Percentiles rank a stretch among this genome's conserved stretches.
Conservation (phyloP, 2,888 invertebrate species). For the Hymenopus coronatus region DNA sequence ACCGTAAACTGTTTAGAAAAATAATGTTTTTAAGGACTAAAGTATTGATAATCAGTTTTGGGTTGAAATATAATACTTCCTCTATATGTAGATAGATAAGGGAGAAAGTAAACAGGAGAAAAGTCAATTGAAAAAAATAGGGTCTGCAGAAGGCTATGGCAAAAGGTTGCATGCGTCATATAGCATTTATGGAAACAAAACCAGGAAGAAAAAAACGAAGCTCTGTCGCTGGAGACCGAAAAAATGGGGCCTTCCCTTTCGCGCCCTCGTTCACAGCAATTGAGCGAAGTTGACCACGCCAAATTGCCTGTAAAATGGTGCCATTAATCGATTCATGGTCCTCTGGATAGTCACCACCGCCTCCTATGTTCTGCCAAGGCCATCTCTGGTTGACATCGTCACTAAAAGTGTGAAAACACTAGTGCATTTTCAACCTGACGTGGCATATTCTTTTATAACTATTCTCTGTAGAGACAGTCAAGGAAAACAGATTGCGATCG, state of each 20-base stretch:
- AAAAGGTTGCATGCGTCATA: not conserved
- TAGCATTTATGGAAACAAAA: not conserved
- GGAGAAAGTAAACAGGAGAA: too few species aligned
- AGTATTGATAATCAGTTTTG: too few species aligned
- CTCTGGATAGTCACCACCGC: not conserved
- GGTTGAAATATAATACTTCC: too few species aligned
- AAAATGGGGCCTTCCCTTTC: not conserved
- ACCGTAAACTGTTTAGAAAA: too few species aligned
- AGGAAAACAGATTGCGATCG: too few species aligned
- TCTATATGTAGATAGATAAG: too few species aligned
- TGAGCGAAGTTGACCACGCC: not conserved
- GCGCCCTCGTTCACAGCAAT: not conserved
- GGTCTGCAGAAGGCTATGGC: not conserved
- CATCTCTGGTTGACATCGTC: not conserved
- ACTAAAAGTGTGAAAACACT: not conserved
- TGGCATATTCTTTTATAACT: too few species aligned
- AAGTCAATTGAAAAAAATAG: too few species aligned
- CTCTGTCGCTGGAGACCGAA: not conserved
- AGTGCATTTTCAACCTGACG: too few species aligned
- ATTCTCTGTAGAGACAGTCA: too few species aligned
- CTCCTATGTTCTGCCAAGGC: not conserved
- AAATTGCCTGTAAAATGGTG: not conserved
- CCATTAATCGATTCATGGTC: not conserved
- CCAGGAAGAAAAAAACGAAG: not conserved
- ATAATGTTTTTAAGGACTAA: too few species aligned